Base-by-base conservation (phyloP, 2,797 vertebrate species). In the Spinibarbus caldwelli region DNA sequence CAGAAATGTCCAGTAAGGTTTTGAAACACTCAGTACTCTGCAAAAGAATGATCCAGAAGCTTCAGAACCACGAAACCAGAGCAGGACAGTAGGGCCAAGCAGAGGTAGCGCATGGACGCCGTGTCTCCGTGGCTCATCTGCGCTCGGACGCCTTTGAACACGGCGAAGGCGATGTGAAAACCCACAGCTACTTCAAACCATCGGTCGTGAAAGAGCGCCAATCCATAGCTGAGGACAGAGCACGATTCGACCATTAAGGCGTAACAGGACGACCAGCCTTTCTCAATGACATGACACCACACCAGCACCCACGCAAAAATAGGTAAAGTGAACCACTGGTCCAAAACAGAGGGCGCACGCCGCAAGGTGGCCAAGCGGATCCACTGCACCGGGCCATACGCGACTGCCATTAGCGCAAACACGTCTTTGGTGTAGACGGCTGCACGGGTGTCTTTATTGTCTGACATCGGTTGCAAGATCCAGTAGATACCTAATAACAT, bases 301-400 rank as follows among this genome's bases (percentile, higher is more conserved):
- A 93, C 92, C 2, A 89, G 90, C 0, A 94, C 93, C 96, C 96
- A 97, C 0, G 95, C 94, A 34, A 97, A 97, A 64, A 97, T 96
- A 23, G 95, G 95, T 14, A 97, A 79, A 0, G 96, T 97, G 82
- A 97, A 45, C 96, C 96, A 97, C 90, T 97, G 96, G 88, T 96
- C 96, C 15, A 97, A 91, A 47, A 96, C 91, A 0, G 95, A 95
- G 0, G 94, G 90, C 0, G 90, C 77, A 14, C 82, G 95, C 8
- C 62, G 64, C 77, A 97, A 92, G 0, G 92, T 92, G 23, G 93
- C 92, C 12, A 97, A 85, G 52, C 96, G 93, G 49, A 93, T 86
- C 96, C 96, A 97, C 90, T 96, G 96, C 6, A 97, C 90, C 0
- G 94, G 95, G 0, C 93, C 95, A 15, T 97, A 97, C 0, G 89